Conservation (phyloP, 2,888 invertebrate genomes). For the Parascotia fuliginaria region DNA sequence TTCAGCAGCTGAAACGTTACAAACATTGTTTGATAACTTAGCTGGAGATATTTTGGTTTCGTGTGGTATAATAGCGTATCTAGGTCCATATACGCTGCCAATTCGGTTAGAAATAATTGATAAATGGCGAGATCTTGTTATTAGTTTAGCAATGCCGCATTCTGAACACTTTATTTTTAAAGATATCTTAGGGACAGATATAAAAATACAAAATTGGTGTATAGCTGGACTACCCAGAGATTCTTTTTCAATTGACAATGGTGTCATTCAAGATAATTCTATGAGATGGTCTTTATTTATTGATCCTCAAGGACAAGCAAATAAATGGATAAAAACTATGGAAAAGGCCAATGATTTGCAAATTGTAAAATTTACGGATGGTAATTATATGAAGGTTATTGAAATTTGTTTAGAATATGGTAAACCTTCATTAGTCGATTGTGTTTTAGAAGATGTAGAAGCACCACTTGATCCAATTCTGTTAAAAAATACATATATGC, state of each 20-base stretch:
- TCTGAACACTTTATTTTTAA: constrained; percentile 90
- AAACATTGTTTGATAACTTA: constrained; percentile 91
- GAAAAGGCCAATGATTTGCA: constrained; percentile 90
- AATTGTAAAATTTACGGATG: constrained; percentile 90
- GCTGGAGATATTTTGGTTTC: constrained; percentile 96
- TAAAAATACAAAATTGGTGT: constrained; percentile 95
- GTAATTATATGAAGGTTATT: constrained; percentile 90
- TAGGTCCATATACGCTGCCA: constrained; percentile 93
- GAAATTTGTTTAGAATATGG: constrained; percentile 92
- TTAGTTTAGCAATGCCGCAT: constrained; percentile 90
- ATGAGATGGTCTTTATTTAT: constrained; percentile 92
- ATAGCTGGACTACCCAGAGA: constrained; percentile 93
- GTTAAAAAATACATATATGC: constrained; percentile 90
- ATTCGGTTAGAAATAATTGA: constrained; percentile 86
- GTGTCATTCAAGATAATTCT: constrained; percentile 92
- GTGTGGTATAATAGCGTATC: constrained; percentile 95
- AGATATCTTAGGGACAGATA: constrained; percentile 92
- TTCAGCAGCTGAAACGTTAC: constrained; percentile 90
- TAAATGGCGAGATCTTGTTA: constrained; percentile 91
- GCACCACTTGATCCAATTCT: constrained; percentile 92
- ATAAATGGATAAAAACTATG: constrained; percentile 94
- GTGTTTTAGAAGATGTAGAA: constrained; percentile 91
- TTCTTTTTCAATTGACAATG: constrained; percentile 93
- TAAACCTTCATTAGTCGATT: constrained; percentile 91
- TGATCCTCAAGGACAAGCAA: constrained; percentile 94